Base-by-base conservation (phyloP, 2,113 vertebrate species). In the Dinomys branickii region DNA sequence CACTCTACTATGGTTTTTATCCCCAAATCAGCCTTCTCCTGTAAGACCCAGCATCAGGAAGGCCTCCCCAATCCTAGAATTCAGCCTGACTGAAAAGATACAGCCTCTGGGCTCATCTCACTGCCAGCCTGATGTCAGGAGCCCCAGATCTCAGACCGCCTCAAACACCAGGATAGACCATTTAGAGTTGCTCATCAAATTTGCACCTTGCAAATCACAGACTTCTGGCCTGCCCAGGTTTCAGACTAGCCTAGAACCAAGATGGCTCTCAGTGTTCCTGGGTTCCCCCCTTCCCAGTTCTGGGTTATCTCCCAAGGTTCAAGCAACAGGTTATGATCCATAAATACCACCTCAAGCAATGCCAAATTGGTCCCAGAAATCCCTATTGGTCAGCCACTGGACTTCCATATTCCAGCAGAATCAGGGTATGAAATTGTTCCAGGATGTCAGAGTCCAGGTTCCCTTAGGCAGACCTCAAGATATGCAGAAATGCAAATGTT, bases 151-250 rank as follows among this genome's bases (percentile, higher is more conserved):
- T 26, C 38, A 20, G 17, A 33, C 9, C 22, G 1, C 16, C 4
- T 10, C 47, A 12, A 22, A 13, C 6, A 59, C 8, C 13, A 58
- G 5, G 4, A 1, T 20, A 35, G 5, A 7, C 10, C 4, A 14
- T 59, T 7, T 0, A 85, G 16, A 10, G 6, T 47, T 30, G 47
- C 9, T 30, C 33, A 8, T 50, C 8, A 50, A 11, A 14, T 14
- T 16, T n/a, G 6, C 3, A 73, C 10, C 47, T 33, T 16, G 14
- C 17, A 4, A 24, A 47, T n/a, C 22, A 2, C 11, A 30, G 7
- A 50, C 20, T 50, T 47, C 41, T 50, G 35, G 14, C 16, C 14
- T 30, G 8, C 35, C 44, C 44, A 59, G 3, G 5, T 58, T 88
- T 22, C 38, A 88, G 20, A 24, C 20, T 41, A 35, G 13, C 1